A percentile compares a stretch with the other conserved stretches of the same genome.
phyloP scores from a whole-genome alignment of 1,140 invertebrate species.

The Conopomorpha cramerella region DNA sequence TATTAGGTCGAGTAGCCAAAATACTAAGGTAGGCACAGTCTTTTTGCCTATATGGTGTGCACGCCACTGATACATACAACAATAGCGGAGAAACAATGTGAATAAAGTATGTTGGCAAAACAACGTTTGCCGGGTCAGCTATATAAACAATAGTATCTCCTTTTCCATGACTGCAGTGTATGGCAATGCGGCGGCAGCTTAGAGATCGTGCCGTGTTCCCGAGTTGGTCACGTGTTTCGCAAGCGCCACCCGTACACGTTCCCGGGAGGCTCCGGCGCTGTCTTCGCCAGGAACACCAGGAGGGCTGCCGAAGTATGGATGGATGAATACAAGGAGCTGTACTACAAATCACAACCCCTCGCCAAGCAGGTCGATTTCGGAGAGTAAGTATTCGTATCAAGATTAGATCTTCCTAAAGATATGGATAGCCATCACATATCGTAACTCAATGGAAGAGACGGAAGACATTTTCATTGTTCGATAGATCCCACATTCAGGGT shows the following conservation, averaged over 20 bases:
- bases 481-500: no score
- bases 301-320: constrained; percentile 95
- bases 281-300: constrained; percentile 86
- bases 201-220: constrained; percentile 92
- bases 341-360: constrained; percentile 84
- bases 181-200: constrained; percentile 96
- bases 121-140: no score
- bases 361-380: constrained; percentile 87
- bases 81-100: no score
- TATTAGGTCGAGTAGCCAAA: no score
- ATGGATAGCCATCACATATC: no score
- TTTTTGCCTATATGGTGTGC: no score
- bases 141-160: no score
- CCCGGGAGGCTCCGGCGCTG: constrained; percentile 88
- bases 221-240: constrained; percentile 87
- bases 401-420: background rate
- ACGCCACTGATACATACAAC: no score
- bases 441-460: no score
- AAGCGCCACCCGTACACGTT: constrained; percentile 96
- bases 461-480: no score
- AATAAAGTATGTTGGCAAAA: no score
- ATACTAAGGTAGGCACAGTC: no score
- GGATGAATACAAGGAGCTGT: constrained; percentile 93
- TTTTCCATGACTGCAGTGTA: constrained; percentile 82
- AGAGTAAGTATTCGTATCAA: constrained; percentile 71